phyloP scores from a whole-genome alignment of 1,140 invertebrate species.

The Zaprionus nigranus region DNA sequence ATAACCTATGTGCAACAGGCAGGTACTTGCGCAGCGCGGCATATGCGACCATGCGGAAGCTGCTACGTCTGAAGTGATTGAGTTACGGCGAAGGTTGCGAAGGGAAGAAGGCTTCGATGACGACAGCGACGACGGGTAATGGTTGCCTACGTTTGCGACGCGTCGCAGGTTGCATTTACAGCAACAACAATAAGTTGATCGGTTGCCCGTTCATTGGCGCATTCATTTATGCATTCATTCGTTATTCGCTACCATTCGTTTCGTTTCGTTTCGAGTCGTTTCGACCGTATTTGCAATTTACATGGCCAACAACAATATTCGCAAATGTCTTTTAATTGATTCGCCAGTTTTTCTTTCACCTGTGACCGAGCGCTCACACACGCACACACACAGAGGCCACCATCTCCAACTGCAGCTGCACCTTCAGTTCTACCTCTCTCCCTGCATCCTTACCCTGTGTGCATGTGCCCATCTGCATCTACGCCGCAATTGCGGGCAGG shows the following conservation, averaged over 20 bases:
- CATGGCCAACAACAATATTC: slow-evolving; percentile 67
- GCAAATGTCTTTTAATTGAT: slow-evolving; percentile 79
- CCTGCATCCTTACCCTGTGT: neutral
- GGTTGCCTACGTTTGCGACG: neutral
- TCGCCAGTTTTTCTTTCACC: slow-evolving; percentile 27
- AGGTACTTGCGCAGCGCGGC: neutral
- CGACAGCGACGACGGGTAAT: too few species aligned
- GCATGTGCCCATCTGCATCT: slow-evolving; percentile 6
- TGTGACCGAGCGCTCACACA: neutral
- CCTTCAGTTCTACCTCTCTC: too few species aligned
- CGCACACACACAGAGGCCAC: neutral
- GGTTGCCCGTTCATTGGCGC: slow-evolving; percentile 60
- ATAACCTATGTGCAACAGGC: neutral
- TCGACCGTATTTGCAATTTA: slow-evolving; percentile 60
- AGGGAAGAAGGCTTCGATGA: neutral
- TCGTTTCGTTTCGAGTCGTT: slow-evolving; percentile 56
- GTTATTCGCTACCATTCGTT: slow-evolving; percentile 22
- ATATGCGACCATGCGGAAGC: neutral
- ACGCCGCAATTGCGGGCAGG: slow-evolving; percentile 22
- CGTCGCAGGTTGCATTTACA: neutral
- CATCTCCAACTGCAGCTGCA: slow-evolving; percentile 1
- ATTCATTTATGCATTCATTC: slow-evolving; percentile 54
- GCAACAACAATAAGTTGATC: slow-evolving; percentile 33
- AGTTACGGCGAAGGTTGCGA: neutral
- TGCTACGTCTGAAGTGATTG: slow-evolving; percentile 6